Base-by-base conservation (phyloP, 2,888 invertebrate species). In the Chymomyza procnemis region DNA sequence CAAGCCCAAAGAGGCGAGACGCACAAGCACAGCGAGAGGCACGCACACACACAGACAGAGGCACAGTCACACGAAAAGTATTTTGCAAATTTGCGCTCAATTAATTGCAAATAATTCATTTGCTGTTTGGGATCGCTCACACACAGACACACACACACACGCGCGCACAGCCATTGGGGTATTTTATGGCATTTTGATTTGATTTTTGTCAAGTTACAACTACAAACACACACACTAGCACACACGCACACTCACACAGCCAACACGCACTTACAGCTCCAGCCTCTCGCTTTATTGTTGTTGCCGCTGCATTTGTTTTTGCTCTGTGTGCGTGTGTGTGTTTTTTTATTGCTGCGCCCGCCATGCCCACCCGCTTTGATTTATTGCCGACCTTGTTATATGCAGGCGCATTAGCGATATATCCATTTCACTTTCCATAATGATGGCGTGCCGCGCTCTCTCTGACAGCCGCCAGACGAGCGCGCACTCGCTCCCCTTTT, bases 361-460 rank as follows among this genome's bases (percentile, higher is more conserved):
- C 60, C 47, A 22, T 34, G 18, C 34, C 48, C 52, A 48, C 71
- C 71, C 69, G 71, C 69, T 83, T 86, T 90, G 90, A 90, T 91
- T 90, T 91, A 90, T 89, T 87, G 90, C 88, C 89, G 90, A 90
- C 90, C 90, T 90, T 90, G 90, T 90, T 89, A 87, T 89, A 88
- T 90, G 89, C 90, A 90, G 85, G 90, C 90, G 85, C 85, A 85
- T 85, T 84, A 81, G 87, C 87, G 82, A 89, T 90, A 89, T 88
- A 89, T 89, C 90, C 90, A 88, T 90, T 89, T 90, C 90, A 89
- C 88, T 90, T 90, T 90, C 90, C 88, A 80, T 87, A 87, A 88
- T 88, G 88, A 81, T 87, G 85, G 87, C 88, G 77, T 74, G 60
- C 67, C 66, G n/a, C 41, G 57, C 41, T 18, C 18, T 18, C 18